phyloP scores from a whole-genome alignment of 2,888 invertebrate species.

The Encarsia formosa region DNA sequence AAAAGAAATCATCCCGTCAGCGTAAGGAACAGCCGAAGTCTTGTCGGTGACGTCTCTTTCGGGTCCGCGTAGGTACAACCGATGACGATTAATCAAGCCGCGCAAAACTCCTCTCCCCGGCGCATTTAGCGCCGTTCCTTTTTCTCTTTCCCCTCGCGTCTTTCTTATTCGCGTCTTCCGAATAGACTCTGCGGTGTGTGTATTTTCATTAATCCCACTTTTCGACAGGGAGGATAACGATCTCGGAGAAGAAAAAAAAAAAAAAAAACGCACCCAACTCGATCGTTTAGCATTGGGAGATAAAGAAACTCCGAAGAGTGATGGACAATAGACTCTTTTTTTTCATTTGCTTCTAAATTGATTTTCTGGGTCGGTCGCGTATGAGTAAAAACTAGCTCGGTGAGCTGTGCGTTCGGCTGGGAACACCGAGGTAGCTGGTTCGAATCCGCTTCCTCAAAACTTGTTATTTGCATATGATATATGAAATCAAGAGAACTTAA shows the following conservation, averaged over 20 bases:
- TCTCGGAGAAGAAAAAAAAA: constrained; percentile 4
- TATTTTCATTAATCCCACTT: constrained; percentile 27
- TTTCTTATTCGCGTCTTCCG: not conserved
- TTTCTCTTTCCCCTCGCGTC: not conserved
- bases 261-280: too few relatives aligned
- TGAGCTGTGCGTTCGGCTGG: too few relatives aligned
- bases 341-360: too few relatives aligned
- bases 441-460: too few relatives aligned
- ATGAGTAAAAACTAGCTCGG: too few relatives aligned
- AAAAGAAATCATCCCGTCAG: too few relatives aligned
- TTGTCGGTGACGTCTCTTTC: constrained; percentile 29
- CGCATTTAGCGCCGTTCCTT: constrained; percentile 22
- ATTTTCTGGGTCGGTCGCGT: too few relatives aligned
- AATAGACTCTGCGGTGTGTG: constrained; percentile 1
- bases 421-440: too few relatives aligned
- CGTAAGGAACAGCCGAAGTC: constrained; percentile 23
- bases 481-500: too few relatives aligned
- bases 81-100: constrained; percentile 39
- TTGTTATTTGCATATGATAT: too few relatives aligned
- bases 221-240: constrained; percentile 19
- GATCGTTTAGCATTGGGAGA: constrained; percentile 10
- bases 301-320: not conserved
- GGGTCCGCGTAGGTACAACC: constrained; percentile 33
- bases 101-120: constrained; percentile 25
- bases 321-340: too few relatives aligned